A percentile compares a stretch with the other conserved stretches of the same genome.
These are phyloP conservation scores for Paralichthys olivaceus DNA, from an alignment of 2,113 vertebrate genomes.

Conservation along the genomic window DNA sequence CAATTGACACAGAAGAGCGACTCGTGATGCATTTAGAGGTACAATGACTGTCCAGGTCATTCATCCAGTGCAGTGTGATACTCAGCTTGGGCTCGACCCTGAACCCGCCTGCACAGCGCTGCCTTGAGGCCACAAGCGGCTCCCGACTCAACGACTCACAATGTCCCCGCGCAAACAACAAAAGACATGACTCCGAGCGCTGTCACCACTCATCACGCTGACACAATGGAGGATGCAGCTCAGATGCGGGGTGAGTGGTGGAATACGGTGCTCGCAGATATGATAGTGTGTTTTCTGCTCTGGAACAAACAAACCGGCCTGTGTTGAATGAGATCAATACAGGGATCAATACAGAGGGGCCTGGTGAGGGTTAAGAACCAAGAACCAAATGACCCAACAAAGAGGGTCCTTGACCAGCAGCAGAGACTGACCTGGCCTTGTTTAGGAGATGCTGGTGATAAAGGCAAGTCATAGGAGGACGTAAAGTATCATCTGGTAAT, in stretches of 20 bases:
- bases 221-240: slow-evolving; percentile 55
- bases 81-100: slow-evolving; percentile 25
- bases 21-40: slow-evolving; percentile 9
- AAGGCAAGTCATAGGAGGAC: too few relatives aligned
- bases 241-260: slow-evolving; percentile 34
- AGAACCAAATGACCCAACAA: slow-evolving; percentile 38
- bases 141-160: slow-evolving; percentile 49
- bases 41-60: neutral
- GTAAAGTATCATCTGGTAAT: too few relatives aligned
- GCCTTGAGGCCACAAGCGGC: slow-evolving; percentile 37
- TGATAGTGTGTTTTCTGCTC: slow-evolving; percentile 46
- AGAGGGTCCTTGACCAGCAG: slow-evolving; percentile 37
- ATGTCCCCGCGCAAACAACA: slow-evolving; percentile 41
- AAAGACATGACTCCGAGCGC: slow-evolving; percentile 56
- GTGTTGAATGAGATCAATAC: slow-evolving; percentile 51
- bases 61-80: slow-evolving; percentile 21
- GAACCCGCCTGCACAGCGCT: slow-evolving; percentile 27
- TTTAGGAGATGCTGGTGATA: neutral
- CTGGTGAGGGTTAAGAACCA: slow-evolving; percentile 19
- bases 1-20: too few relatives aligned
- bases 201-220: slow-evolving; percentile 55
- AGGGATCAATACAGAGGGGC: slow-evolving; percentile 34
- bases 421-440: neutral
- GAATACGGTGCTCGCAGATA: slow-evolving; percentile 37
- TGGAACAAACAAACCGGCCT: slow-evolving; percentile 30